A percentile compares a stretch with the other conserved stretches of the same genome.
phyloP scores from a whole-genome alignment of 1,140 invertebrate species.

The Aphidius ervi region DNA sequence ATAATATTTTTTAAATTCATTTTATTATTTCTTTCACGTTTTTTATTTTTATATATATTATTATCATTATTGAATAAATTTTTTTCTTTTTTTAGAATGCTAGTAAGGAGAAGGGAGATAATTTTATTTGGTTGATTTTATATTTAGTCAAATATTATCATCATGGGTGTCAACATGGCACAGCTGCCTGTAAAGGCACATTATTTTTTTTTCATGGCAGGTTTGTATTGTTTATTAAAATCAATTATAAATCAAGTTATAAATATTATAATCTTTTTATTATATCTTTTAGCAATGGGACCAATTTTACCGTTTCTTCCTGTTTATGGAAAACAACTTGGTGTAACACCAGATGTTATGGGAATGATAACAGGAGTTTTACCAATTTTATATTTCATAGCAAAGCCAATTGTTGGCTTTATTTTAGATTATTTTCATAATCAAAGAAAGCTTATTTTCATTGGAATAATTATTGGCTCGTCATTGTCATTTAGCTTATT shows the following conservation, averaged over 20 bases:
- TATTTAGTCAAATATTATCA: not conserved
- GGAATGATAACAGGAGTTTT: constrained; percentile 66
- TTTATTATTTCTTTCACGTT: no score
- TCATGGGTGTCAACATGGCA: constrained; percentile 48
- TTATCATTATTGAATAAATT: no score
- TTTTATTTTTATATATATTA: no score
- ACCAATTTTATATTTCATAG: constrained; percentile 66
- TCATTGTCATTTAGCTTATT: constrained; percentile 60
- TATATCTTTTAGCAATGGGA: constrained; percentile 63
- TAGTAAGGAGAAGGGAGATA: no score
- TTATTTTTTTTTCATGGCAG: constrained; percentile 78
- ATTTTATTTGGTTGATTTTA: not conserved
- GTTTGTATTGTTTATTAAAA: constrained; percentile 41
- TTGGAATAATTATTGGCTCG: constrained; percentile 60
- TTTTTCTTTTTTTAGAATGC: no score
- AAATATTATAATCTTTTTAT: constrained; percentile 2
- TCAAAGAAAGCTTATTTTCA: constrained; percentile 67
- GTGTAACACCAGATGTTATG: constrained; percentile 68
- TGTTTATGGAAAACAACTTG: constrained; percentile 71
- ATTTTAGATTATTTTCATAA: constrained; percentile 63
- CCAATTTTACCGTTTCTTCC: constrained; percentile 70
- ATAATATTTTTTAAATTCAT: no score
- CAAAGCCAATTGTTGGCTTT: constrained; percentile 70
- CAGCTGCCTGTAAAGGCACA: constrained; percentile 75
- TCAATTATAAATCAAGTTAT: not conserved